phyloP scores from a whole-genome alignment of 2,113 vertebrate genomes.

The Taurulus bubalis region DNA sequence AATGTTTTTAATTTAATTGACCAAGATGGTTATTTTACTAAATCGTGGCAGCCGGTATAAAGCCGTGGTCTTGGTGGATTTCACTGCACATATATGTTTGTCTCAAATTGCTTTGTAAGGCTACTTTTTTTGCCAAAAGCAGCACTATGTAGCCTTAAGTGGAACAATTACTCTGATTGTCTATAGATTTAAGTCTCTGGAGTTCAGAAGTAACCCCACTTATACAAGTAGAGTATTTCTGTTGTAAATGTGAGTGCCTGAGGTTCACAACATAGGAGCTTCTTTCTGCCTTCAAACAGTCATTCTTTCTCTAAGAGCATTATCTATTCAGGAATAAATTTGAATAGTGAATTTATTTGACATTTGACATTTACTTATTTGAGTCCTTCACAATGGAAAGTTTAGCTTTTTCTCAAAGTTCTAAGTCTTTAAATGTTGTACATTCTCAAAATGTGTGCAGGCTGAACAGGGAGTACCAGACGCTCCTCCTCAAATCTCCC shows the following conservation, averaged over 20 bases:
- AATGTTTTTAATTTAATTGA: slow-evolving; percentile 8
- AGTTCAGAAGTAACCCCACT: not conserved
- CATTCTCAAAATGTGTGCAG: slow-evolving; percentile 24
- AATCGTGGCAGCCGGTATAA: not conserved
- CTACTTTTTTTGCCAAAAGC: not conserved
- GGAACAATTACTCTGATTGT: slow-evolving; percentile 18
- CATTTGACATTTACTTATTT: slow-evolving; percentile 34
- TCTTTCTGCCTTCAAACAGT: slow-evolving; percentile 39
- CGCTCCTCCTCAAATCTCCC: slow-evolving; percentile 42
- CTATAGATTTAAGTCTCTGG: not conserved
- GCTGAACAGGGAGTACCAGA: slow-evolving; percentile 27
- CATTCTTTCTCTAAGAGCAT: slow-evolving; percentile 17
- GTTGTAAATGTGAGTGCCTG: slow-evolving; percentile 4
- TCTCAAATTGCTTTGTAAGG: not conserved
- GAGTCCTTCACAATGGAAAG: not conserved
- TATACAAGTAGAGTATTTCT: not conserved
- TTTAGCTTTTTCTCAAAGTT: slow-evolving; percentile 29
- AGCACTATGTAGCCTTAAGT: not conserved
- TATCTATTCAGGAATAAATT: slow-evolving; percentile 37
- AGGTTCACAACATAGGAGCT: not conserved
- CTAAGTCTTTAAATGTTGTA: not conserved
- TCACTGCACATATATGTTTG: not conserved
- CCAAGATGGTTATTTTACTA: not conserved
- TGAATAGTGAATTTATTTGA: slow-evolving; percentile 31
- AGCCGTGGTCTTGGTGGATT: slow-evolving; percentile 3